These are phyloP conservation scores for Pherbina coryleti DNA, from an alignment of 2,888 invertebrate species.

Conservation along the genomic window DNA sequence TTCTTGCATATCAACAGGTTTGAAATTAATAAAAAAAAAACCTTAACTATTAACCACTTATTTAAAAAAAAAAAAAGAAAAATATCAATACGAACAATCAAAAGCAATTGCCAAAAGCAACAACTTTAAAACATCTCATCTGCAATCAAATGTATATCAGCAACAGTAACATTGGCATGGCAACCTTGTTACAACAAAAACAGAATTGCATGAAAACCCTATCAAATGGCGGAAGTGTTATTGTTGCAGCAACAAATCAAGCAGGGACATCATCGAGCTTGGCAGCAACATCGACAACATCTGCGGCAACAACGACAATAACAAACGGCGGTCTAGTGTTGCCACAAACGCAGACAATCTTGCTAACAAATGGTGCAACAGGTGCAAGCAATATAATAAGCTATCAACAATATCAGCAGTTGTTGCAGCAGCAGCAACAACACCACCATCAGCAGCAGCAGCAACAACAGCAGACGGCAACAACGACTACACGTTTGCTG, in stretches of 20 bases:
- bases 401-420: slow-evolving; percentile 52
- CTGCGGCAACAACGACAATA: slow-evolving; percentile 33
- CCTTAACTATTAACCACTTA: neutral
- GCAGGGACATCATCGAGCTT: slow-evolving; percentile 42
- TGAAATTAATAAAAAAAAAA: neutral
- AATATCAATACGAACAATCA: slow-evolving; percentile 10
- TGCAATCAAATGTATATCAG: slow-evolving; percentile 57
- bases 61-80: neutral
- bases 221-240: slow-evolving; percentile 72
- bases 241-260: slow-evolving; percentile 44
- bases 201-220: slow-evolving; percentile 84
- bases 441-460: slow-evolving; percentile 50
- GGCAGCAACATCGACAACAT: slow-evolving; percentile 45
- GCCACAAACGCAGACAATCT: slow-evolving; percentile 49
- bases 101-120: slow-evolving; percentile 30
- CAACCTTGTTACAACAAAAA: slow-evolving; percentile 83
- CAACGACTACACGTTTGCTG: slow-evolving; percentile 52
- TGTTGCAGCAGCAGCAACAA: slow-evolving; percentile 51
- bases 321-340: slow-evolving; percentile 48
- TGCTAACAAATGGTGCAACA: slow-evolving; percentile 50
- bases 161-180: slow-evolving; percentile 73
- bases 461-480: slow-evolving; percentile 45
- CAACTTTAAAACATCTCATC: neutral
- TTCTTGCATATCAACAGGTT: slow-evolving; percentile 3
- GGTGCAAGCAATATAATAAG: slow-evolving; percentile 43